Percentiles rank a stretch among this genome's conserved stretches.
Evolutionary conservation across 2,113 vertebrate genomes (phyloP).

Genomic region (Phaethornis superciliosus): DNA sequence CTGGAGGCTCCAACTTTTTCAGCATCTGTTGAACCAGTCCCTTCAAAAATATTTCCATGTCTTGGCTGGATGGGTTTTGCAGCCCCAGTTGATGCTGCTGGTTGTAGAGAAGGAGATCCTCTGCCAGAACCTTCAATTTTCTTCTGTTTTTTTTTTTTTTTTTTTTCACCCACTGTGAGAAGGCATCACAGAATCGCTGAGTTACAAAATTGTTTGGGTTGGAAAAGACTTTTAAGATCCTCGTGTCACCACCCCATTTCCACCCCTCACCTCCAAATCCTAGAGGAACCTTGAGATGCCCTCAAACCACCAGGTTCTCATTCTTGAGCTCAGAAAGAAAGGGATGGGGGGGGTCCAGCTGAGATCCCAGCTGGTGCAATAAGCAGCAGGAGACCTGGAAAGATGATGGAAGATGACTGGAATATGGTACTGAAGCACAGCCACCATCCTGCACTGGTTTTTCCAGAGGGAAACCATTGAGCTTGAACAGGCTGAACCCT

Average conservation of each 20-base stretch:
- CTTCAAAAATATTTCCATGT: no score
- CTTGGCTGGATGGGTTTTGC: not conserved
- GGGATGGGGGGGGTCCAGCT: accelerated
- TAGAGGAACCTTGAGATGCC: not conserved
- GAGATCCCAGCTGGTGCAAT: not conserved
- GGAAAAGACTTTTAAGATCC: no score
- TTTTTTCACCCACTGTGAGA: not conserved
- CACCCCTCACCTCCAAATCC: accelerated
- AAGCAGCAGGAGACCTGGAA: not conserved
- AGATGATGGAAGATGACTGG: not conserved
- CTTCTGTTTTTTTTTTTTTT: not conserved
- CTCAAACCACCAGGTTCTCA: not conserved
- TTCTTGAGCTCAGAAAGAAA: not conserved
- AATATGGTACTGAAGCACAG: not conserved
- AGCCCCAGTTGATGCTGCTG: not conserved
- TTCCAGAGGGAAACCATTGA: not conserved
- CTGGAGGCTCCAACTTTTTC: not conserved
- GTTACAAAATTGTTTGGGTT: no score
- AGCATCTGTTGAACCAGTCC: not conserved
- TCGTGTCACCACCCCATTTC: not conserved
- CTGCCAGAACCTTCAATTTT: not conserved
- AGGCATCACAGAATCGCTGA: not conserved
- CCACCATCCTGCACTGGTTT: not conserved
- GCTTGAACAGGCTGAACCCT: not conserved
- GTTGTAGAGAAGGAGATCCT: not conserved